These are phyloP conservation scores for Anableps anableps DNA, from an alignment of 2,797 vertebrate genomes.

Conservation along the genomic window DNA sequence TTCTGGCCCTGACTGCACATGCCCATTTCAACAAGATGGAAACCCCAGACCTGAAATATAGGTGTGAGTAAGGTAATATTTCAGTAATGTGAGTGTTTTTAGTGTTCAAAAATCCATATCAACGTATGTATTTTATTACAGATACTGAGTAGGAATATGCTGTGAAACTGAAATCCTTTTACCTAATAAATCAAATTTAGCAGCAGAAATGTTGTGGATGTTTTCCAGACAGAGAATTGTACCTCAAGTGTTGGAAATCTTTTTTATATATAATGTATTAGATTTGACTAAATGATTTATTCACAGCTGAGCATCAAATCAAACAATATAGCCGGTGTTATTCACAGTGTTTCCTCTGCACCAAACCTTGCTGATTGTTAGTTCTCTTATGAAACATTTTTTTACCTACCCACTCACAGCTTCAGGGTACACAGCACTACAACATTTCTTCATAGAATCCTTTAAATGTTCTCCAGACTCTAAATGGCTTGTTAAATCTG, in stretches of 20 bases:
- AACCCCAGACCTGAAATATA: too few species aligned
- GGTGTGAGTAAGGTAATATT: too few species aligned
- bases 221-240: not conserved
- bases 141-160: not conserved
- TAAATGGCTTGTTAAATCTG: not conserved
- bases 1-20: too few species aligned
- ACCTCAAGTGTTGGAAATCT: not conserved
- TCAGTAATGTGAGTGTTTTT: not conserved
- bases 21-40: too few species aligned
- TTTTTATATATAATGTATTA: not conserved
- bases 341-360: not conserved
- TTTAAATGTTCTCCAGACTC: not conserved
- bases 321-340: not conserved
- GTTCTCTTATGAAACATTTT: conserved; percentile 5
- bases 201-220: not conserved
- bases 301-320: not conserved
- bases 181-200: not conserved
- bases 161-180: not conserved
- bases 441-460: not conserved
- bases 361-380: not conserved
- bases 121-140: not conserved
- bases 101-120: not conserved
- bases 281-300: not conserved
- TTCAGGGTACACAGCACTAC: not conserved
- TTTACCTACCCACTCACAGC: not conserved